phyloP scores from a whole-genome alignment of 2,888 invertebrate genomes.

The Drosophila niveifrons region DNA sequence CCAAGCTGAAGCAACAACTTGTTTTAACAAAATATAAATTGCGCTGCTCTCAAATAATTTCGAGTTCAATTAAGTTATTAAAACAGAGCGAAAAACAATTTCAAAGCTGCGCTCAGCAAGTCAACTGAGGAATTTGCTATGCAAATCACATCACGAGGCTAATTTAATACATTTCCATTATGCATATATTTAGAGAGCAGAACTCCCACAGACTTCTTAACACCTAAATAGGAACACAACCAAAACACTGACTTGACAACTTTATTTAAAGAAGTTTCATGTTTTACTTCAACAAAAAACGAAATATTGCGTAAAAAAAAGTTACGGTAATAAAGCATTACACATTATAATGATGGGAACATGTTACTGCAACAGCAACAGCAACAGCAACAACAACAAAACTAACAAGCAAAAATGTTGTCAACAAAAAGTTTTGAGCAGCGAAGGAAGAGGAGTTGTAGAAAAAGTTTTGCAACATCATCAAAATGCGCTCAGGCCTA shows the following conservation, averaged over 20 bases:
- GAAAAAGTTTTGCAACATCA: conserved; percentile 68
- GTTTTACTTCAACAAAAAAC: conserved; percentile 27
- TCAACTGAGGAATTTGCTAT: conserved; percentile 28
- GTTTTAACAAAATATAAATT: not conserved
- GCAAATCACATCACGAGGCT: conserved; percentile 49
- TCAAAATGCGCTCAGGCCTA: conserved; percentile 75
- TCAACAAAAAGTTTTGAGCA: conserved; percentile 63
- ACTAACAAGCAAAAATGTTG: conserved; percentile 68
- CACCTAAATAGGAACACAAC: conserved; percentile 33
- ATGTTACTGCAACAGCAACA: conserved; percentile 58
- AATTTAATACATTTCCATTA: conserved; percentile 55
- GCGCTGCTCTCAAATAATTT: not conserved
- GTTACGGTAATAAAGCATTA: conserved; percentile 62
- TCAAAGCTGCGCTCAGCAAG: not conserved
- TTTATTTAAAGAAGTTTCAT: conserved; percentile 47
- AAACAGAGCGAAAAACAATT: not conserved
- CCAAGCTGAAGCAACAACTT: not conserved
- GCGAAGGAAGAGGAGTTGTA: conserved; percentile 4
- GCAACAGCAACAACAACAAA: conserved; percentile 36
- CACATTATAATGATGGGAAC: conserved; percentile 72
- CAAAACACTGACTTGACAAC: conserved; percentile 53
- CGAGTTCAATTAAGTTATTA: not conserved
- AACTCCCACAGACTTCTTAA: conserved; percentile 23
- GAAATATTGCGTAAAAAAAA: conserved; percentile 60
- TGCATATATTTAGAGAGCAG: conserved; percentile 23